phyloP scores from a whole-genome alignment of 2,113 vertebrate genomes.

The Hydrolagus affinis region DNA sequence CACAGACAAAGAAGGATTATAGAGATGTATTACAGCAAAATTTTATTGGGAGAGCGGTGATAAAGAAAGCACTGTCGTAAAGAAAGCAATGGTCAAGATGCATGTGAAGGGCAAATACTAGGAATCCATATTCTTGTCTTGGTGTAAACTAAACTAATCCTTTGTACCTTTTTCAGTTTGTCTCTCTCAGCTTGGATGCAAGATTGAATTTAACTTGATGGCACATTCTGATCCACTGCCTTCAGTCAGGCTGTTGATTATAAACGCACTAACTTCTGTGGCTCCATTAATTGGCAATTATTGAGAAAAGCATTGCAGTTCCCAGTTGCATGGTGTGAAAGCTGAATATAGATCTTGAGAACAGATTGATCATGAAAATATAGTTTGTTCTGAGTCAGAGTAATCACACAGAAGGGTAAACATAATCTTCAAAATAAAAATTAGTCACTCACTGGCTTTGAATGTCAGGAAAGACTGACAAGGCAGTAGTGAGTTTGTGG shows the following conservation, averaged over 20 bases:
- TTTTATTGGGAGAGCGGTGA: background rate
- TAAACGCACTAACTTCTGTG: background rate
- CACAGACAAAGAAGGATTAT: too few species aligned
- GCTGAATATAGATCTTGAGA: constrained; percentile 30
- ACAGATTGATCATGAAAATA: constrained; percentile 31
- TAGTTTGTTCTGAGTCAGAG: constrained; percentile 27
- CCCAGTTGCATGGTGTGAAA: constrained; percentile 27
- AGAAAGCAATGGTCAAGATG: background rate
- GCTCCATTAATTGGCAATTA: constrained; percentile 30
- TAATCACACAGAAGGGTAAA: constrained; percentile 26
- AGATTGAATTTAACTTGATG: constrained; percentile 6
- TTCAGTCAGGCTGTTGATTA: constrained; percentile 11
- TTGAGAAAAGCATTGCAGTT: constrained; percentile 19
- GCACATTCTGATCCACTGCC: background rate
- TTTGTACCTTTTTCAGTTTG: background rate
- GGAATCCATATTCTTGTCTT: too few species aligned
- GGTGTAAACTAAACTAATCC: background rate
- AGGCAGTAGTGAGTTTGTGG: constrained; percentile 1
- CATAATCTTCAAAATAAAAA: constrained; percentile 31
- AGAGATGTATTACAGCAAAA: background rate
- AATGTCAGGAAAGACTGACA: background rate
- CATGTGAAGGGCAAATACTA: background rate
- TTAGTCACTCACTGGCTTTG: background rate
- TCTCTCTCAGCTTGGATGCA: background rate
- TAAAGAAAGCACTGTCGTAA: background rate